Evolutionary conservation across 2,113 vertebrate genomes (phyloP).

Genomic region (Dromaius novaehollandiae): DNA sequence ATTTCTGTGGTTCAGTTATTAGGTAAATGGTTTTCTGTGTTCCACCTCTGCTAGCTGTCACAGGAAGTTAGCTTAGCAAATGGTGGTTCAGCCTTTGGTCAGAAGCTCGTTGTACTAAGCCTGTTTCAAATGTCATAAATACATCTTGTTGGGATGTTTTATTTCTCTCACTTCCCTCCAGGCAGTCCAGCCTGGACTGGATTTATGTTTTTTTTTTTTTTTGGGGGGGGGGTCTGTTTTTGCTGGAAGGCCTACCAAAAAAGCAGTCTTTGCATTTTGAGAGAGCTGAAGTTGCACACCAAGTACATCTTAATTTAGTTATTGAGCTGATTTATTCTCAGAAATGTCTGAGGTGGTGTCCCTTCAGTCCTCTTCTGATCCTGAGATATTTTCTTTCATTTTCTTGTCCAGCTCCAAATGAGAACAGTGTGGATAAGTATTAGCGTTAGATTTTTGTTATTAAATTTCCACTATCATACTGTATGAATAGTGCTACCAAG

Average conservation of each 20-base stretch:
- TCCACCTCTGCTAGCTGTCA: not conserved
- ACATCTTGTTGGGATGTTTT: slow-evolving; percentile 42
- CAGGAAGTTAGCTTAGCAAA: not conserved
- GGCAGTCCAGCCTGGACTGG: slow-evolving; percentile 7
- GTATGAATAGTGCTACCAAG: not conserved
- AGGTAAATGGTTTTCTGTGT: slow-evolving; percentile 12
- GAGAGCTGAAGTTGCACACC: not conserved
- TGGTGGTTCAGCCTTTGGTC: slow-evolving; percentile 12
- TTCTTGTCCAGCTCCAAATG: not conserved
- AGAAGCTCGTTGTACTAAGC: slow-evolving; percentile 15
- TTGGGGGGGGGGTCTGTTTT: not conserved
- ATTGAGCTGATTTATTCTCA: not conserved
- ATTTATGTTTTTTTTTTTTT: slow-evolving; percentile 61
- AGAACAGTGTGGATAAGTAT: not conserved
- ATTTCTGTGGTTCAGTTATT: not conserved
- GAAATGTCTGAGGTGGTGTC: not conserved
- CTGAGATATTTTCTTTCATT: not conserved
- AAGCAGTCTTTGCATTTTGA: not conserved
- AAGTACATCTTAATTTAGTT: slow-evolving; percentile 16
- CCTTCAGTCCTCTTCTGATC: not conserved
- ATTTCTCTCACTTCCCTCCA: slow-evolving; percentile 27
- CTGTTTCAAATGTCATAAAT: slow-evolving; percentile 50
- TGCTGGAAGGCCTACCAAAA: slow-evolving; percentile 30
- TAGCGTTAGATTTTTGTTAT: not conserved
- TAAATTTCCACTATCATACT: not conserved